A percentile compares a stretch with the other conserved stretches of the same genome.
These are phyloP conservation scores for Rhorus exstirpatorius DNA, from an alignment of 2,888 invertebrate genomes.

Conservation along the genomic window DNA sequence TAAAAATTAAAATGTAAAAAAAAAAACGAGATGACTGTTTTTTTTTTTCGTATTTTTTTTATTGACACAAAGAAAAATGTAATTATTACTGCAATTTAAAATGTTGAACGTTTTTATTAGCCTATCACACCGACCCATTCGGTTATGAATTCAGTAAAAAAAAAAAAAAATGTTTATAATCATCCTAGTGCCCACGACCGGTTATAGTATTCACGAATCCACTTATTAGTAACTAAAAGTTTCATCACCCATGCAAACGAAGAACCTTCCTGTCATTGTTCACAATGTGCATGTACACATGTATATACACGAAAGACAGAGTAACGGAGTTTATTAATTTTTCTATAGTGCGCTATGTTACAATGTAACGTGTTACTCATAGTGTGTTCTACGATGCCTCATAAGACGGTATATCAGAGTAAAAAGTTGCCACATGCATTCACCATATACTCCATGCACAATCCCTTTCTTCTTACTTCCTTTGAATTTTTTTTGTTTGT, in stretches of 20 bases:
- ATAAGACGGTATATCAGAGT: background rate
- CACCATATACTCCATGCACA: conserved; percentile 13
- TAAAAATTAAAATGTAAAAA: conserved; percentile 14
- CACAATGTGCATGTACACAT: background rate
- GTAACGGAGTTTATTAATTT: conserved; percentile 15
- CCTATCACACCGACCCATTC: conserved; percentile 13
- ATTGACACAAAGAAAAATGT: background rate
- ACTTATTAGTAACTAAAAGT: conserved; percentile 26
- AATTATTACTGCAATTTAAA: conserved; percentile 2
- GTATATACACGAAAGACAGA: background rate
- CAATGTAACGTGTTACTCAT: conserved; percentile 48
- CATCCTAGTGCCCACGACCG: conserved; percentile 3
- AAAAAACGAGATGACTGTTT: background rate
- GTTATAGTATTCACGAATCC: background rate
- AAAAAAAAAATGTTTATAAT: conserved; percentile 8
- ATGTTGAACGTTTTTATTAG: conserved; percentile 19
- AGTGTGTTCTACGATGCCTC: conserved; percentile 41
- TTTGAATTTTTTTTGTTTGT: conserved; percentile 6
- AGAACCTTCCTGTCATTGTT: conserved; percentile 21
- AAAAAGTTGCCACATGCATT: conserved; percentile 60
- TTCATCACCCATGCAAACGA: conserved; percentile 43
- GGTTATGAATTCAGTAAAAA: conserved; percentile 11
- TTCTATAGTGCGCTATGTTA: conserved; percentile 35
- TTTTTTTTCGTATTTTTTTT: background rate
- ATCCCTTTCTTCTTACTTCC: too few relatives aligned